Percentiles rank a stretch among this genome's conserved stretches.
These are phyloP conservation scores for Tolmerus cingulatus DNA, from an alignment of 2,888 invertebrate genomes.

Conservation along the genomic window DNA sequence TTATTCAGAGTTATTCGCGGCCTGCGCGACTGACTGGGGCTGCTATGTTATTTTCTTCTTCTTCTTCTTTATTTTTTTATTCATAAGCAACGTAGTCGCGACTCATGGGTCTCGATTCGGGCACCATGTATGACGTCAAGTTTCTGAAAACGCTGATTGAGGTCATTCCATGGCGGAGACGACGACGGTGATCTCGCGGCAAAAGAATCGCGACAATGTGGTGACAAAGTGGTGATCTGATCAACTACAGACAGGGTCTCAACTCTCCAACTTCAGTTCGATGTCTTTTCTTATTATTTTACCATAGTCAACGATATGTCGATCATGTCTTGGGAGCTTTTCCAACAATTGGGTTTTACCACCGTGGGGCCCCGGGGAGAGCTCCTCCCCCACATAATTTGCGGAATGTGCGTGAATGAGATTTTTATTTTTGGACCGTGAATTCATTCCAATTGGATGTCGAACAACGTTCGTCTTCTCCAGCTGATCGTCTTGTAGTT, in stretches of 20 bases:
- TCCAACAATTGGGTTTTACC: neutral
- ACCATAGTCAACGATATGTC: neutral
- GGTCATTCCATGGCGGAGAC: neutral
- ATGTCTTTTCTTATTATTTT: neutral
- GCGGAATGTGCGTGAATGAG: neutral
- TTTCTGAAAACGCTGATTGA: constrained; percentile 29
- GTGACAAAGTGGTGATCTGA: constrained; percentile 36
- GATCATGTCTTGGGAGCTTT: neutral
- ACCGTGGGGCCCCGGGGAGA: neutral
- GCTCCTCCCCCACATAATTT: neutral
- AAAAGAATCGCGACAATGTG: constrained; percentile 27
- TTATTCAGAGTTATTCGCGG: constrained; percentile 5
- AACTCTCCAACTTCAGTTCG: neutral
- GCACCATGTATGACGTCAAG: constrained; percentile 17
- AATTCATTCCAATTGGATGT: constrained; percentile 3
- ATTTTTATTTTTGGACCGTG: constrained; percentile 26
- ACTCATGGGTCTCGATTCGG: neutral
- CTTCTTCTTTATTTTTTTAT: neutral
- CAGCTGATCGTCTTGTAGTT: neutral
- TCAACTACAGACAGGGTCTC: constrained; percentile 6
- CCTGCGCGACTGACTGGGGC: neutral
- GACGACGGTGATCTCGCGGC: neutral
- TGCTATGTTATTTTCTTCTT: neutral
- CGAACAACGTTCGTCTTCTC: neutral
- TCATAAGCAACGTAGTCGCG: neutral